Evolutionary conservation across 2,797 vertebrate species (phyloP), one percentile per base, ranked within the genome.

Genomic region (Aulostomus chinensis): DNA sequence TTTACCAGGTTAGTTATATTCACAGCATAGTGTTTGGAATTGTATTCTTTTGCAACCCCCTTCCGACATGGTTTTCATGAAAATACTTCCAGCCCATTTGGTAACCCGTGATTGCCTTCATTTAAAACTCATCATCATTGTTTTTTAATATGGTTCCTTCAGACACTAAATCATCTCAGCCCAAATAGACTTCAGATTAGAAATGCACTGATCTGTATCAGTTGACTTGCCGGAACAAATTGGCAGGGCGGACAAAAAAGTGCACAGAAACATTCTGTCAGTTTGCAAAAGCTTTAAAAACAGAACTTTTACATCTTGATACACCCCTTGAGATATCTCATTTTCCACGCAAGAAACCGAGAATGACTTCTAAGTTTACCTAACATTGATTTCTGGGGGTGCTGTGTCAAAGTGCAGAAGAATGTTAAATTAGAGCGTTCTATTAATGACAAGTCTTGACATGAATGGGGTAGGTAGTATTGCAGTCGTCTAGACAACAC

Each of bases 401-500:
- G 38, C 1, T 7, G 9, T 9, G 10, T 15, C 18, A 9, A 55
- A 28, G 34, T 22, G 29, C 15, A 11, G 36, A 61, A 10, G 17
- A 51, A 37, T 21, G 28, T 31, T 43, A 49, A 74, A 65, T 73
- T 53, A 47, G 28, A 71, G 56, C 10, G 45, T 43, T 42, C 43
- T 41, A 67, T 66, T 73, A 81, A 78, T 52, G 57, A 61, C 77
- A 67, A 48, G 68, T 37, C 61, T 58, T 22, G 36, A 56, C 73
- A 72, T 24, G 72, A 80, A 48, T 26, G 34, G 32, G 57, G 54
- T 58, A 73, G 73, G 58, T 52, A 62, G 45, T 26, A 16, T 30
- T 62, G 55, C 49, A 22, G 49, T 65, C 3, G 58, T 86, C 84
- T 78, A 83, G 79, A 83, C 64, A 43, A 80, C 47, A 29, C 41